Conservation (phyloP, 2,797 vertebrate genomes). For the Tolypeutes matacus region DNA sequence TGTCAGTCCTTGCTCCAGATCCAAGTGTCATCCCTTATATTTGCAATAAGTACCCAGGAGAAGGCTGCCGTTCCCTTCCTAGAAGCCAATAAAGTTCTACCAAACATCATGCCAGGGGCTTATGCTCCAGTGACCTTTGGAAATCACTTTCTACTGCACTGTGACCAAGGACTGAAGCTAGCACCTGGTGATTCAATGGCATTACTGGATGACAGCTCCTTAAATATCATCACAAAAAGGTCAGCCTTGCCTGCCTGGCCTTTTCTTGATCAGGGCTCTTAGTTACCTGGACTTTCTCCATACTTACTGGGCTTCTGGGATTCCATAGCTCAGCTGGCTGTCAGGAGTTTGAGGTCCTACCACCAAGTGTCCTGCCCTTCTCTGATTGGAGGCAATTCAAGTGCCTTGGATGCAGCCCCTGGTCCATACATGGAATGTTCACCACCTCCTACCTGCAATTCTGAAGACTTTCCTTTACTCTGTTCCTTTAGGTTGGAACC, state of each 20-base stretch:
- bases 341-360: not conserved
- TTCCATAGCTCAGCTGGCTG: not conserved
- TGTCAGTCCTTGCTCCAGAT: not conserved
- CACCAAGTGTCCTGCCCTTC: not conserved
- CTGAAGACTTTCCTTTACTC: not conserved
- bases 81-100: constrained; percentile 13
- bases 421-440: not conserved
- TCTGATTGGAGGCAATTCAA: not conserved
- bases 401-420: not conserved
- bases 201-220: constrained; percentile 33
- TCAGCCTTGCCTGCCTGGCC: not conserved
- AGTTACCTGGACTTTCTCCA: not conserved
- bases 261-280: not conserved
- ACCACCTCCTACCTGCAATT: not conserved
- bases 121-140: not conserved
- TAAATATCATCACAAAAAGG: constrained; percentile 35
- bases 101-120: not conserved
- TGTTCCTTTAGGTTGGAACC: constrained; percentile 5
- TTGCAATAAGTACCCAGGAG: constrained; percentile 11
- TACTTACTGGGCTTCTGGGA: not conserved
- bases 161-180: not conserved
- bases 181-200: not conserved
- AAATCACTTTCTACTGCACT: constrained; percentile 50
- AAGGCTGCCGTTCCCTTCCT: constrained; percentile 19
- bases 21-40: not conserved